Evolutionary conservation across 2,888 invertebrate species (phyloP), one percentile per base, ranked within the genome.

Genomic region (Tachina fera): DNA sequence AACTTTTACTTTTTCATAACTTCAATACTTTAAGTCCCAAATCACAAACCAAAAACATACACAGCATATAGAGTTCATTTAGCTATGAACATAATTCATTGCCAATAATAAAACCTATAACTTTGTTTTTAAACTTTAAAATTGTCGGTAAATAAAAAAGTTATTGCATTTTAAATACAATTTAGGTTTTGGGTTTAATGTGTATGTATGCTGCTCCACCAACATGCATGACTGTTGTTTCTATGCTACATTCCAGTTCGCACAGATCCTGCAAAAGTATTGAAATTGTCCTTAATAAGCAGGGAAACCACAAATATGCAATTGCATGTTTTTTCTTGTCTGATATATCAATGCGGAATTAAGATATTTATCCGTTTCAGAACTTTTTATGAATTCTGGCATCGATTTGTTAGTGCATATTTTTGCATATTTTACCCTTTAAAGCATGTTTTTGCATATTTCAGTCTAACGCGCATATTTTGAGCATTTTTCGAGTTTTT

Each of bases 141-240:
- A 22, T 22, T 22, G 11, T 13, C 6, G 6, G 31, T 9, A 19
- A 19, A 22, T 10, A 10, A 56, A 56, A 56, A 56, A 22, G 56
- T 22, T 56, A 22, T 56, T 56, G 56, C 56, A 56, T 56, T 56
- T 56, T 16, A 53, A 56, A 53, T 22, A 56, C 22, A 19, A 56
- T 56, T 53, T 51, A 14, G 14, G 51, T 16, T 53, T 53, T 56
- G 22, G 22, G 11, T 11, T 22, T 19, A 56, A 56, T 56, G 11
- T 22, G 4, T 14, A 31, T 56, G 22, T 1, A n/a, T n/a, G n/a
- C 2, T 2, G 1, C 22, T 4, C 31, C 31, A 31, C 31, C 22
- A 22, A 11, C 22, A 56, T 22, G 56, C 22, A 19, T 56, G 56
- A 22, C 22, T 11, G 13, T 56, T 56, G 3, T 9, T 56, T 56